Evolutionary conservation across 2,113 vertebrate genomes (phyloP).

Genomic region (Oreochromis aureus): DNA sequence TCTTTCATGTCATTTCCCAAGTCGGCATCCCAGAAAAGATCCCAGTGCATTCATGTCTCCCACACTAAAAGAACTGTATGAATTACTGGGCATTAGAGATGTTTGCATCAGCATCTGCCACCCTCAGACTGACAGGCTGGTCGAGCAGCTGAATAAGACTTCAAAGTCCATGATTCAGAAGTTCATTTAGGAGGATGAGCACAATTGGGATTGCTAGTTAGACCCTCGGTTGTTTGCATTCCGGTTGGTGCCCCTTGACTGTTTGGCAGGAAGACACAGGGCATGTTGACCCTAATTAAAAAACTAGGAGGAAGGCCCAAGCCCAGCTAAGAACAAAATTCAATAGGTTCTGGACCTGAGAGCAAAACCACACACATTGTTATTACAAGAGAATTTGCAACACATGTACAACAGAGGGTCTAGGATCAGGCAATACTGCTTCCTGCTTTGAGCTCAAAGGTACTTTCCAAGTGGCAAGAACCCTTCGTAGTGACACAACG

Average conservation of each 20-base stretch:
- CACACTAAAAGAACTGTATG: not conserved
- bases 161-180: not conserved
- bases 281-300: not conserved
- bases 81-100: not conserved
- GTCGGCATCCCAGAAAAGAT: not conserved
- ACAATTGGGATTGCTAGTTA: not conserved
- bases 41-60: not conserved
- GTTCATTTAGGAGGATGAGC: not conserved
- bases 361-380: not conserved
- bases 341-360: not conserved
- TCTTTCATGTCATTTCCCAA: not conserved
- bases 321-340: not conserved
- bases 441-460: not conserved
- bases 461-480: not conserved
- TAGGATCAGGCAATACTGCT: not conserved
- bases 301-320: not conserved
- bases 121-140: not conserved
- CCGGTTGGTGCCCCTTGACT: not conserved
- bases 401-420: not conserved
- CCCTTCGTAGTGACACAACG: not conserved
- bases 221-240: not conserved
- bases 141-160: not conserved
- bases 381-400: not conserved
- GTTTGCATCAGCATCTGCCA: not conserved
- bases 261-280: not conserved